Conservation (phyloP, 2,113 vertebrate genomes). For the Neodon shergylaensis region DNA sequence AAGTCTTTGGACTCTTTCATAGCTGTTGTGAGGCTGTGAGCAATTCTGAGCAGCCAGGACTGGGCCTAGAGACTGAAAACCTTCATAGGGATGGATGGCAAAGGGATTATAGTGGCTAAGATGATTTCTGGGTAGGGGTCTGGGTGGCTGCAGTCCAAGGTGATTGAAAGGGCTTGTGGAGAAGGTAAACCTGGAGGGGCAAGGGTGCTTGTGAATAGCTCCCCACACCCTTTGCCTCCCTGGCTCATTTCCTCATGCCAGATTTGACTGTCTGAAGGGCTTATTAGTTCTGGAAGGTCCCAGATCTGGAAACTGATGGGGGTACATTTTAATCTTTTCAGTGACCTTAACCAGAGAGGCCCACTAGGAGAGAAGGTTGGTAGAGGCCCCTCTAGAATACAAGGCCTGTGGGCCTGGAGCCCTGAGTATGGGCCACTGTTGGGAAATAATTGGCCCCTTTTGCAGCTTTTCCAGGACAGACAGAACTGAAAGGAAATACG, state of each 20-base stretch:
- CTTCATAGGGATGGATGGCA: background rate
- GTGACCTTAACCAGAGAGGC: background rate
- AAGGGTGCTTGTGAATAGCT: background rate
- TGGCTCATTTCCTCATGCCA: background rate
- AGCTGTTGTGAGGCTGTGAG: background rate
- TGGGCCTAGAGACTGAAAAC: background rate
- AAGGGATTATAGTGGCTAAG: background rate
- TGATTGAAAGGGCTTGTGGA: background rate
- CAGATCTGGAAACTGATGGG: slow-evolving; percentile 33
- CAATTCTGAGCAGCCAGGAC: background rate
- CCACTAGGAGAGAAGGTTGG: background rate
- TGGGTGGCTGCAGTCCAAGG: background rate
- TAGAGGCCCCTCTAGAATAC: background rate
- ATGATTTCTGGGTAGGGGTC: background rate
- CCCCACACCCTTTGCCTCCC: background rate
- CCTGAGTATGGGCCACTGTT: background rate
- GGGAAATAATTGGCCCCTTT: background rate
- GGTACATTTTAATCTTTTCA: slow-evolving; percentile 42
- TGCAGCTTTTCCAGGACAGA: slow-evolving; percentile 1
- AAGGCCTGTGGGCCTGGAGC: slow-evolving; percentile 39
- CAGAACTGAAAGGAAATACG: background rate
- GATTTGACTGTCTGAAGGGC: slow-evolving; percentile 26
- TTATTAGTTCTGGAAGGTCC: background rate
- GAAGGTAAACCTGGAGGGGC: background rate
- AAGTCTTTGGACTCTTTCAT: background rate